phyloP scores from a whole-genome alignment of 2,797 vertebrate genomes.

The Anguilla pacifica region DNA sequence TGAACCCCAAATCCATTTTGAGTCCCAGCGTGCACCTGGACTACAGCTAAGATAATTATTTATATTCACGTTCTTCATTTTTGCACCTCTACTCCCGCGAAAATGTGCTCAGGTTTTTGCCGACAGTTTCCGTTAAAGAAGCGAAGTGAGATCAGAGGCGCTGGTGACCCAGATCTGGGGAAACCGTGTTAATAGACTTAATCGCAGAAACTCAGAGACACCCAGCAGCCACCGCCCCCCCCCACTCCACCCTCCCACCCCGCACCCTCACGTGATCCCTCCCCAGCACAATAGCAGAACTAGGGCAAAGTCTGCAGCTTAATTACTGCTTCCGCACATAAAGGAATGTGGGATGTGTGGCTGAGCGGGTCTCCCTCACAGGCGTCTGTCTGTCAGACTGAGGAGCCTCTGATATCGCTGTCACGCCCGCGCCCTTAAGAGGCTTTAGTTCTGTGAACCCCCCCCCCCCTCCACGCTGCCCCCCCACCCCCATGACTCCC shows the following conservation, averaged over 20 bases:
- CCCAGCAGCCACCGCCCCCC: neutral
- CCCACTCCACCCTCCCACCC: no score
- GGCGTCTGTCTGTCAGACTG: neutral
- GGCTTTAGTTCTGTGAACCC: neutral
- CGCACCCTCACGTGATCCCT: neutral
- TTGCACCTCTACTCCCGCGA: neutral
- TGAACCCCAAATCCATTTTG: neutral
- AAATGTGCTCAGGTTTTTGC: neutral
- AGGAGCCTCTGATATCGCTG: slow-evolving; percentile 1
- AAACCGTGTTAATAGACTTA: slow-evolving; percentile 21
- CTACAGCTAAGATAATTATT: neutral
- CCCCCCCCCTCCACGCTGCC: neutral
- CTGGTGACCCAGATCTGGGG: slow-evolving; percentile 15
- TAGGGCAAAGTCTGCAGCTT: slow-evolving; percentile 15
- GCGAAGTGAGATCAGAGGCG: neutral
- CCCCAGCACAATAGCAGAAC: slow-evolving; percentile 3
- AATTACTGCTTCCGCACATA: slow-evolving; percentile 19
- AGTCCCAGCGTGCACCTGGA: neutral
- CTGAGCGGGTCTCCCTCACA: neutral
- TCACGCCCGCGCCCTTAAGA: neutral
- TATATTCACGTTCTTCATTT: neutral
- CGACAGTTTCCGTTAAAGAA: neutral
- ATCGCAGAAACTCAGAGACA: neutral
- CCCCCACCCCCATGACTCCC: neutral
- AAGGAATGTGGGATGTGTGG: neutral